Conservation (phyloP, 2,797 vertebrate species). For the Melanotaenia parkinsoni region DNA sequence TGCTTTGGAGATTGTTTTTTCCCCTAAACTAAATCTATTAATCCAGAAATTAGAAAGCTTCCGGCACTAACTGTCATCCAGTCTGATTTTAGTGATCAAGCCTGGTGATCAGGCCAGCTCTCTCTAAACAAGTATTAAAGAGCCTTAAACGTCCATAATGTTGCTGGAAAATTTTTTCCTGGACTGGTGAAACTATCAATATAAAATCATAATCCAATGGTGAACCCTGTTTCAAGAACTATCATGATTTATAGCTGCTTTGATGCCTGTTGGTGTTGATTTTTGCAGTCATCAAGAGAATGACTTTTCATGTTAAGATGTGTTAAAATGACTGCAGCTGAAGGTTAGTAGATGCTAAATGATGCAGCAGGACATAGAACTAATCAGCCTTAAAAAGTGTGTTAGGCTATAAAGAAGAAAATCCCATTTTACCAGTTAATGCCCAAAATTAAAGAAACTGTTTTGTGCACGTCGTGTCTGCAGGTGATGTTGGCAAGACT, state of each 20-base stretch:
- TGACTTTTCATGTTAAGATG: too few relatives aligned
- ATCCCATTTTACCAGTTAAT: too few relatives aligned
- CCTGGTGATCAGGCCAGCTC: not conserved
- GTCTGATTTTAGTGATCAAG: not conserved
- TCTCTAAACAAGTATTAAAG: not conserved
- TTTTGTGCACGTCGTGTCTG: slow-evolving; percentile 17
- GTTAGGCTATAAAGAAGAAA: too few relatives aligned
- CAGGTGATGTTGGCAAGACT: slow-evolving; percentile 96
- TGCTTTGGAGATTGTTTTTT: too few relatives aligned
- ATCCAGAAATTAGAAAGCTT: not conserved
- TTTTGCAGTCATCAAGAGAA: not conserved
- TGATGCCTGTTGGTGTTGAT: not conserved
- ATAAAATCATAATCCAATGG: not conserved
- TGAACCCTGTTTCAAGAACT: not conserved
- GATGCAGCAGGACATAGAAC: not conserved
- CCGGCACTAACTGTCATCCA: not conserved
- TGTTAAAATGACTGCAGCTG: too few relatives aligned
- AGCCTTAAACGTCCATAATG: not conserved
- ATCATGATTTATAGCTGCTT: not conserved
- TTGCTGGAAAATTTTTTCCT: not conserved
- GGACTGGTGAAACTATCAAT: not conserved
- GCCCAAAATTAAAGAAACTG: not conserved
- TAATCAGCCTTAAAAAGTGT: not conserved
- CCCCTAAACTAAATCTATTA: too few relatives aligned
- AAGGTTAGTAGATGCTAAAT: not conserved